Base-by-base conservation (phyloP, 2,888 invertebrate genomes). In the Polyommatus iphigenia region DNA sequence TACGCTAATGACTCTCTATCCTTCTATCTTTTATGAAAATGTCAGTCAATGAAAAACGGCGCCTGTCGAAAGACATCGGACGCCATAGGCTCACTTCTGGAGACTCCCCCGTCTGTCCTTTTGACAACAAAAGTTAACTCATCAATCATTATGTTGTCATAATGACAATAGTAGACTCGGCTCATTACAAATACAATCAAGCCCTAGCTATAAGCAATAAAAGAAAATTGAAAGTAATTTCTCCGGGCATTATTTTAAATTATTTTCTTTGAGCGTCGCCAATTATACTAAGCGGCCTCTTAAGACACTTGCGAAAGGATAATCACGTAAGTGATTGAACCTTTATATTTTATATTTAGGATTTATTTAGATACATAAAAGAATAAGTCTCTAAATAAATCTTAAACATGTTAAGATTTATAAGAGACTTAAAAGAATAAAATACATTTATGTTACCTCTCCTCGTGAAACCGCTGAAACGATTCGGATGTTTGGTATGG, bases 141-240 rank as follows among this genome's bases (percentile, higher is more conserved):
- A 67, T 67, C 67, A 67, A 67, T 67, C 67, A 67, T 32, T 67
- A 29, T 10, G 67, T 18, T 67, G 67, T 32, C 29, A 67, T 67
- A 29, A 32, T 15, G 67, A 29, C 29, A 67, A 29, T 67, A 67
- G 24, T 62, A 29, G 67, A 18, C 15, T 67, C 5, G 32, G 67
- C 67, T 67, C 67, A 67, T 67, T 67, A 67, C 67, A 67, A 62
- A 62, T 20, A 62, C 62, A 62, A 24, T 62, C 62, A 62, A 18
- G 10, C 29, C 29, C 32, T 46, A 73, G 41, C 73, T 20, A 41
- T 41, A 41, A 46, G 73, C 73, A 73, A 41, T 73, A 73, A 73
- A 73, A 73, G 73, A 73, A 73, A 73, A 73, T 20, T 73, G 46
- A 73, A 46, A 73, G 73, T 24, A 73, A 73, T 73, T 46, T 46